These are phyloP conservation scores for Gnatocerus cornutus DNA, from an alignment of 2,888 invertebrate species.

Conservation along the genomic window DNA sequence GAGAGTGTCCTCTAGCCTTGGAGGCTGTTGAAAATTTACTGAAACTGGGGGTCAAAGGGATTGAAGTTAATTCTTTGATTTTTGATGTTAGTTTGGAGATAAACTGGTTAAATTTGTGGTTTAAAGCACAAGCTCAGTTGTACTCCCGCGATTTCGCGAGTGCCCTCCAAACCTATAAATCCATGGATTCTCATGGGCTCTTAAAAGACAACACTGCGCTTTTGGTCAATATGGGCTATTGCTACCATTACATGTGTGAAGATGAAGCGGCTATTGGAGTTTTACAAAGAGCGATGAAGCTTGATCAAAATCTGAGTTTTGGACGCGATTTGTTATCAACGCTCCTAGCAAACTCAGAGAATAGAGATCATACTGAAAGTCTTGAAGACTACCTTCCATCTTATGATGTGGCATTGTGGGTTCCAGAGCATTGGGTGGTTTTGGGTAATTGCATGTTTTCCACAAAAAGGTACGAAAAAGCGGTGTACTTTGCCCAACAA, in stretches of 20 bases:
- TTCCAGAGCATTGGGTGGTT: conserved; percentile 82
- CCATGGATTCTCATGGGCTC: conserved; percentile 78
- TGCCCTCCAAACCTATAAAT: conserved; percentile 79
- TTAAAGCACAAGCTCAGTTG: conserved; percentile 78
- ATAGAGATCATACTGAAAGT: conserved; percentile 62
- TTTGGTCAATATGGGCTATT: conserved; percentile 81
- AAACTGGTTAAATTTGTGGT: conserved; percentile 77
- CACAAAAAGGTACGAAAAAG: conserved; percentile 78
- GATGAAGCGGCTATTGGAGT: conserved; percentile 77
- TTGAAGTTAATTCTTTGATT: conserved; percentile 83
- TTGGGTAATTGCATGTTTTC: conserved; percentile 82
- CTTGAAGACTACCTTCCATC: conserved; percentile 60
- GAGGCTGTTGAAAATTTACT: conserved; percentile 84
- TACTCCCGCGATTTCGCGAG: conserved; percentile 79
- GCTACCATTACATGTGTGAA: conserved; percentile 82
- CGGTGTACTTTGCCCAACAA: conserved; percentile 83
- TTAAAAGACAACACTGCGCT: conserved; percentile 81
- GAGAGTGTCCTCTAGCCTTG: conserved; percentile 81
- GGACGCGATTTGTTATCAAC: conserved; percentile 65
- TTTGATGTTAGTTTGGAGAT: conserved; percentile 73
- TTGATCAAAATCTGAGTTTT: conserved; percentile 62
- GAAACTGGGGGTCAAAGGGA: conserved; percentile 78
- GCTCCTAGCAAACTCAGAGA: conserved; percentile 63
- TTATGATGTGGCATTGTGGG: conserved; percentile 65
- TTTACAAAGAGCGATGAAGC: conserved; percentile 70